phyloP scores from a whole-genome alignment of 2,888 invertebrate species.

The Conomelus anceps region DNA sequence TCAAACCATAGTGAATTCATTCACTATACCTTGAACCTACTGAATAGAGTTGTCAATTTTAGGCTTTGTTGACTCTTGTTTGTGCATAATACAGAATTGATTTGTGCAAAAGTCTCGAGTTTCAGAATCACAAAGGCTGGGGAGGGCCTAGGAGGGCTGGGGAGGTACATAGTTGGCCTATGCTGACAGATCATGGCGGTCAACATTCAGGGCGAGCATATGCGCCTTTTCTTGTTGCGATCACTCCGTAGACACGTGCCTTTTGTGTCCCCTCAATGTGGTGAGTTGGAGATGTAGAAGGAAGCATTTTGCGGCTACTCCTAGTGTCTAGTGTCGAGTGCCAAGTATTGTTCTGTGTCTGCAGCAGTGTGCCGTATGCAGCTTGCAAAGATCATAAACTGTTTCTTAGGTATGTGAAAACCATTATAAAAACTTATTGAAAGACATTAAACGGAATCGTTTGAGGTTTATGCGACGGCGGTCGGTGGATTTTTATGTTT shows the following conservation, averaged over 20 bases:
- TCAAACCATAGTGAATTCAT: too few relatives aligned
- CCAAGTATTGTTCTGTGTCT: not conserved
- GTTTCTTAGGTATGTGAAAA: slow-evolving; percentile 6
- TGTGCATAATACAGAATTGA: not conserved
- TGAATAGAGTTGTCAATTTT: too few relatives aligned
- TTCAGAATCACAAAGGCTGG: not conserved
- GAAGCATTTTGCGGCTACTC: not conserved
- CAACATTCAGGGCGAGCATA: not conserved
- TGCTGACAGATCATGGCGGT: not conserved
- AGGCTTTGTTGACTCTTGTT: not conserved
- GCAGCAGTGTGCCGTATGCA: not conserved
- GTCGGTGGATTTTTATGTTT: slow-evolving; percentile 4
- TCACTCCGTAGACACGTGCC: not conserved
- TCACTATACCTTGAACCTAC: too few relatives aligned
- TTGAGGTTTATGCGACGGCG: slow-evolving; percentile 7
- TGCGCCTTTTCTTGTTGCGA: not conserved
- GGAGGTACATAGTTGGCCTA: not conserved
- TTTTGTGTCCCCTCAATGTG: not conserved
- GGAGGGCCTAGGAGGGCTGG: not conserved
- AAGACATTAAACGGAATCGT: slow-evolving; percentile 12
- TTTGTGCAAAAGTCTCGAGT: not conserved
- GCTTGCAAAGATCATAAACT: not conserved
- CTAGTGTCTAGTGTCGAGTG: not conserved
- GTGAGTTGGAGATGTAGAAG: not conserved
- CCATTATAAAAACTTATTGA: slow-evolving; percentile 12